Base-by-base conservation (phyloP, 2,888 invertebrate species). In the Peribatodes rhomboidaria region DNA sequence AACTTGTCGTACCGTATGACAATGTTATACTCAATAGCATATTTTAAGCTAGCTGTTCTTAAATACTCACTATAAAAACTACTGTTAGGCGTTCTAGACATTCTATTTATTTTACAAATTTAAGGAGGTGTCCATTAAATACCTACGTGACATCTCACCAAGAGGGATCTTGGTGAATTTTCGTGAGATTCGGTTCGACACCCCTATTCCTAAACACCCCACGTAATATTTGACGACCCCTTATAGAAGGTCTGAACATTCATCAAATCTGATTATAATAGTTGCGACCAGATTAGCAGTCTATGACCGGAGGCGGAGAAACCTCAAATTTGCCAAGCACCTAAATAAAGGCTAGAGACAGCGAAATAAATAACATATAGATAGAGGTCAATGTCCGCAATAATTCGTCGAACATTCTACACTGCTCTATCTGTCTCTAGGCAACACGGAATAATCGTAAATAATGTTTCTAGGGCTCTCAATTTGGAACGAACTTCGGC, bases 231-330 rank as follows among this genome's bases (percentile, higher is more conserved):
- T n/a, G n/a, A n/a, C n/a, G n/a, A n/a, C n/a, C n/a, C n/a, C n/a
- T 50, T 9, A 49, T 10, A 18, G 13, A 50, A 50, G 27, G n/a
- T 18, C 18, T 11, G 11, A 18, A 53, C 20, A 22, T 10, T 20
- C 39, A 53, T 14, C 31, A 31, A 54, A 54, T 54, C 54, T 54
- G 42, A 18, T 44, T 31, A 55, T 44, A 35, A 55, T 55, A 44
- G 55, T 3, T 44, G 18, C 1, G 16, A 8, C 31, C 52, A 44
- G 27, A 49, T 37, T 47, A 59, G 11, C 47, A 49, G 10, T 41
- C 41, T n/a, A 41, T 22, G 49, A 11, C 56, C 55, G 18, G 33
- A 56, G 61, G 55, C 49, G 42, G 50, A n/a, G 42, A 46, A 47
- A 53, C 47, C 47, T 50, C 42, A 56, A 56, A 55, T 61, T 41